Evolutionary conservation across 2,113 vertebrate species (phyloP).

Genomic region (Myrmecobius fasciatus): DNA sequence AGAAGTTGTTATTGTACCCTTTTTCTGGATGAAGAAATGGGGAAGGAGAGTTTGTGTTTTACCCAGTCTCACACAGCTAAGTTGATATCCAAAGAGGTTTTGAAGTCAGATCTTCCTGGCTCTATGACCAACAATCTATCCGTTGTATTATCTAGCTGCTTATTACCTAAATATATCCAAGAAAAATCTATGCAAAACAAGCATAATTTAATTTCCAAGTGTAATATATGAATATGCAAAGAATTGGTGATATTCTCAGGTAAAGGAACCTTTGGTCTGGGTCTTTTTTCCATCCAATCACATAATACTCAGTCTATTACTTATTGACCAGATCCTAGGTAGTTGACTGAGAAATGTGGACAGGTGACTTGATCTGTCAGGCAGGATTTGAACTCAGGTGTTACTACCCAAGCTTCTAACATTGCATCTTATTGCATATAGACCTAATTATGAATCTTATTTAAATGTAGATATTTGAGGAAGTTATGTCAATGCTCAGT

Average conservation of each 20-base stretch:
- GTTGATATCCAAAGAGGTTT: not conserved
- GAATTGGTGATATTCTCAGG: not conserved
- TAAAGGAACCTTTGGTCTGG: not conserved
- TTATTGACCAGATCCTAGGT: not conserved
- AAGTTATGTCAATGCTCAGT: conserved; percentile 17
- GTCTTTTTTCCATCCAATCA: not conserved
- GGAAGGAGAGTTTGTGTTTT: not conserved
- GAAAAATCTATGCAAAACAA: not conserved
- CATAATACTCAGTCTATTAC: not conserved
- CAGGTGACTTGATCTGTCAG: not conserved
- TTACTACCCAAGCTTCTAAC: not conserved
- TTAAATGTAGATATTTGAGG: not conserved
- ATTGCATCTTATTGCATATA: not conserved
- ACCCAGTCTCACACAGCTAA: not conserved
- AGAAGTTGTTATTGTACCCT: not conserved
- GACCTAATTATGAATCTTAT: not conserved
- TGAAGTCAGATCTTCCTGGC: not conserved
- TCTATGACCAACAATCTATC: not conserved
- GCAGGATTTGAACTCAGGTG: not conserved
- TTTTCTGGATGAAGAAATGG: not conserved
- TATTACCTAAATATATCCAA: not conserved
- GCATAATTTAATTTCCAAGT: not conserved
- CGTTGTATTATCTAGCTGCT: not conserved
- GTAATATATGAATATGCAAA: not conserved
- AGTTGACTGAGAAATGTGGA: not conserved